Conservation (phyloP, 2,113 vertebrate species). For the Mola mola region DNA sequence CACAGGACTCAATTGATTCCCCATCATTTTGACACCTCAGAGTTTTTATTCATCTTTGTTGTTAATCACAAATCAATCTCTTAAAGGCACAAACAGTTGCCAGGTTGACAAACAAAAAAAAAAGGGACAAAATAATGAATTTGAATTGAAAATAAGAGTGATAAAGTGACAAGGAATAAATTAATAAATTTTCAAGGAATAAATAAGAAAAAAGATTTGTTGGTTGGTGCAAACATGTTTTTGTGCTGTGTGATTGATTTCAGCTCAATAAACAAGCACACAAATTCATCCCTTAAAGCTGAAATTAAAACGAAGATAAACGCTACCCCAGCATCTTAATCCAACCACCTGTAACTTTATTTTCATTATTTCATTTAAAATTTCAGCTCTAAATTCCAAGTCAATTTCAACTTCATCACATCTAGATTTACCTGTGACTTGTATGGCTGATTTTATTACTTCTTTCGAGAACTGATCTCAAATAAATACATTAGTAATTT, state of each 20-base stretch:
- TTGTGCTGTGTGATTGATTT: neutral
- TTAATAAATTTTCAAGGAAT: conserved; percentile 16
- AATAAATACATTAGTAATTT: too few species aligned
- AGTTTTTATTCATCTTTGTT: neutral
- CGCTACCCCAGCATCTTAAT: too few species aligned
- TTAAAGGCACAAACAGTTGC: neutral
- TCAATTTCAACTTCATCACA: neutral
- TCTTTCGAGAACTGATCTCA: too few species aligned
- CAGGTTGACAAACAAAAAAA: neutral
- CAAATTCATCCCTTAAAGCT: neutral
- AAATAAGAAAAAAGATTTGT: conserved; percentile 8
- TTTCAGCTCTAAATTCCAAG: neutral
- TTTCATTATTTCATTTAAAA: too few species aligned
- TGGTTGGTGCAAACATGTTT: neutral
- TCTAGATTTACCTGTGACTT: neutral
- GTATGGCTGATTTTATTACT: too few species aligned
- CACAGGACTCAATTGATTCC: neutral
- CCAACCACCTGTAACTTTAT: too few species aligned
- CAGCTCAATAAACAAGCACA: neutral
- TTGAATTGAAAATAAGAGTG: conserved; percentile 1
- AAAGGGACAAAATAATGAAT: neutral
- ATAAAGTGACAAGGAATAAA: neutral
- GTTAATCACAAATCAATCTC: neutral
- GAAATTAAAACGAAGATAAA: neutral
- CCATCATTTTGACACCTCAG: neutral